Evolutionary conservation across 1,140 invertebrate species (phyloP).

Genomic region (Mactra quadrangularis): DNA sequence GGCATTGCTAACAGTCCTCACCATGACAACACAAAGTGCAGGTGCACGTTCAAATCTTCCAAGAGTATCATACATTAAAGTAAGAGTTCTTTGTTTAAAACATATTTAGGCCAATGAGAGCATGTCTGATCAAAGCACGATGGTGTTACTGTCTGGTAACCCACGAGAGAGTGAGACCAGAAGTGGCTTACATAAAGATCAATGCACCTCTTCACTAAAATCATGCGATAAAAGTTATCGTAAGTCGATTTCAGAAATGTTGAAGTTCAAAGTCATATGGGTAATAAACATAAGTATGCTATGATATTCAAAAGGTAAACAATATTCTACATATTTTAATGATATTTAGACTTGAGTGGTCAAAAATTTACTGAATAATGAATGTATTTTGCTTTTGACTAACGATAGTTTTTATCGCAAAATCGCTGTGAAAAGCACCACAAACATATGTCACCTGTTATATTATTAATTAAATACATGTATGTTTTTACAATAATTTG

Average conservation of each 20-base stretch:
- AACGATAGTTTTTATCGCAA: too few relatives aligned
- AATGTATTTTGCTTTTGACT: neutral
- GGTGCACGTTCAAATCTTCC: slow-evolving; percentile 70
- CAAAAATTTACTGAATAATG: neutral
- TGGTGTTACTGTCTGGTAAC: neutral
- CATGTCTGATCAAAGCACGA: too few relatives aligned
- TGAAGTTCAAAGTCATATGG: too few relatives aligned
- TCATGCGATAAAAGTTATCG: neutral
- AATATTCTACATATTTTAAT: too few relatives aligned
- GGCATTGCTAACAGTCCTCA: slow-evolving; percentile 78
- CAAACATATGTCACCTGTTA: neutral
- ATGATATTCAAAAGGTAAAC: too few relatives aligned
- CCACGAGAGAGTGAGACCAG: neutral
- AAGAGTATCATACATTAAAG: slow-evolving; percentile 85
- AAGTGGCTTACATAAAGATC: too few relatives aligned
- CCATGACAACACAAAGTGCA: slow-evolving; percentile 81
- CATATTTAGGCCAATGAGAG: too few relatives aligned
- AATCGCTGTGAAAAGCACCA: too few relatives aligned
- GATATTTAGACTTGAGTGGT: neutral
- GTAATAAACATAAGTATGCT: too few relatives aligned
- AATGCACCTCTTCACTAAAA: neutral
- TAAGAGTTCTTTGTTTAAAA: neutral
- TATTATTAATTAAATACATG: too few relatives aligned
- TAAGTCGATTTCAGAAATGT: too few relatives aligned
- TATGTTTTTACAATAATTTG: too few relatives aligned